phyloP scores from a whole-genome alignment of 2,888 invertebrate genomes.

The Heterodera filipjevi region DNA sequence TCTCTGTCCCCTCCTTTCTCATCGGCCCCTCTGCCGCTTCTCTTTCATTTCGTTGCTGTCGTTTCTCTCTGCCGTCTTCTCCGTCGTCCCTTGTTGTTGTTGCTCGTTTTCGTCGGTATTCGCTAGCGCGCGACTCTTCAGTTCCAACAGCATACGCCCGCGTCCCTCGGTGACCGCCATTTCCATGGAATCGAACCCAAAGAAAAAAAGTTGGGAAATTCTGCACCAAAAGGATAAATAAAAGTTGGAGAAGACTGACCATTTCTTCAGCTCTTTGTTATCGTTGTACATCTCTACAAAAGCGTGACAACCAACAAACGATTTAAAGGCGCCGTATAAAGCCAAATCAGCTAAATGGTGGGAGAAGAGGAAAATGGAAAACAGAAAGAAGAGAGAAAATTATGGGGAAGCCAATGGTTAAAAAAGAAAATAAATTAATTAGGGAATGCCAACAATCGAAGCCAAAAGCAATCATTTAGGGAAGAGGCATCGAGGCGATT shows the following conservation, averaged over 20 bases:
- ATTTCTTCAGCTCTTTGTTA: conserved; percentile 35
- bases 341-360: conserved; percentile 43
- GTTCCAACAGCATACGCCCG: conserved; percentile 25
- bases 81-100: not conserved
- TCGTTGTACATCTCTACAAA: conserved; percentile 58
- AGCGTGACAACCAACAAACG: conserved; percentile 59
- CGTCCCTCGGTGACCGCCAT: conserved; percentile 35
- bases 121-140: conserved; percentile 21
- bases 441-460: not conserved
- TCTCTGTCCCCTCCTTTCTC: not conserved
- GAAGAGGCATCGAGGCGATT: conserved; percentile 57
- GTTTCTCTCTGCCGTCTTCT: not conserved
- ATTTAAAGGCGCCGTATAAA: conserved; percentile 61
- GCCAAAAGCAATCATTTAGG: too few species aligned
- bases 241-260: not conserved
- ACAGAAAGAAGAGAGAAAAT: not conserved
- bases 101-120: not conserved
- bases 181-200: conserved; percentile 56
- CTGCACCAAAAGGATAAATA: too few species aligned
- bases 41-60: not conserved
- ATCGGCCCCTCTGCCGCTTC: not conserved
- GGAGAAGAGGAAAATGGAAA: conserved; percentile 17
- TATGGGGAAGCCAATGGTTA: too few species aligned
- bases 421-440: conserved; percentile 1
- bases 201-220: conserved; percentile 8